Evolutionary conservation across 2,113 vertebrate genomes (phyloP).

Genomic region (Oxyruncus cristatus): DNA sequence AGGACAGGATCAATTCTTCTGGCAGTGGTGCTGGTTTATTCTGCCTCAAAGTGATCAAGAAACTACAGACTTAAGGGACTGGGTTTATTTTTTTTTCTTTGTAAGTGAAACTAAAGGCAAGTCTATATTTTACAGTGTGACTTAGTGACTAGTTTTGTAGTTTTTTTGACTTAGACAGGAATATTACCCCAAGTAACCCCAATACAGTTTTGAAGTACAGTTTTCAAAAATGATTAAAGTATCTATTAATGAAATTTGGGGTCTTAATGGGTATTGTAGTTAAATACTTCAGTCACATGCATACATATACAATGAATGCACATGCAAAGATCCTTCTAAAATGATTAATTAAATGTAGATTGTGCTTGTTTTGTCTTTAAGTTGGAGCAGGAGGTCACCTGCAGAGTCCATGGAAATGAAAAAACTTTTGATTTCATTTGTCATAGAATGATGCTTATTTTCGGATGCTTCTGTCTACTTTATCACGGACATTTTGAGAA

Average conservation of each 20-base stretch:
- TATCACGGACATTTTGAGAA: not conserved
- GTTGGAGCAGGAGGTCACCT: not conserved
- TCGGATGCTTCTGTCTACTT: not conserved
- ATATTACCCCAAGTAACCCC: not conserved
- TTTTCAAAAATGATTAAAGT: not conserved
- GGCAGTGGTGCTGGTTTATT: not conserved
- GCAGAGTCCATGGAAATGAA: not conserved
- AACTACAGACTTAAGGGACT: not conserved
- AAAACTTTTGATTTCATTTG: not conserved
- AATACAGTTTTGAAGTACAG: not conserved
- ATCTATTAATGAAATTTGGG: not conserved
- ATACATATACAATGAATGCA: not conserved
- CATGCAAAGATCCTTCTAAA: not conserved
- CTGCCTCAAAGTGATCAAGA: not conserved
- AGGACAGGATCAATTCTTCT: not conserved
- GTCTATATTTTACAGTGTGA: not conserved
- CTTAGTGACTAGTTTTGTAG: not conserved
- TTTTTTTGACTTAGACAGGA: not conserved
- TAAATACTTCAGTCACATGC: not conserved
- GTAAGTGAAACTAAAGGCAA: not conserved
- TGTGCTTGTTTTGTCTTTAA: not conserved
- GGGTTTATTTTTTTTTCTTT: not conserved
- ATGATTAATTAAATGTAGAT: not conserved
- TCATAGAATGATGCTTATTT: not conserved
- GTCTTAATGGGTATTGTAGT: not conserved